Evolutionary conservation across 2,888 invertebrate species (phyloP).

Genomic region (Oxyscelio sp.): DNA sequence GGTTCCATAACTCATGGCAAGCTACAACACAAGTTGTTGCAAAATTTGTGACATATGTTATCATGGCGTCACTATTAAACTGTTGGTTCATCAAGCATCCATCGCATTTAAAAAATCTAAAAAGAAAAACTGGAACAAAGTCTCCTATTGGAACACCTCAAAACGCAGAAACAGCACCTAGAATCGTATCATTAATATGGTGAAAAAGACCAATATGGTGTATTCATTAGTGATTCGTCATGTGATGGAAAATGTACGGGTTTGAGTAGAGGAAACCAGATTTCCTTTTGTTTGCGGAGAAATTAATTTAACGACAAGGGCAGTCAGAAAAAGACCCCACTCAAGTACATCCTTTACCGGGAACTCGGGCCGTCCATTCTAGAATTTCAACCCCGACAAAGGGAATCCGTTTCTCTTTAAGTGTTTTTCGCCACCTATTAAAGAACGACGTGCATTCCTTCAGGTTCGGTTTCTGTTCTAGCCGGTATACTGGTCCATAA

Average conservation of each 20-base stretch:
- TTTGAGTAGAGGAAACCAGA: slow-evolving; percentile 7
- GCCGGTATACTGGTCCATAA: too few species aligned
- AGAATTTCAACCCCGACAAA: slow-evolving; percentile 67
- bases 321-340: slow-evolving; percentile 42
- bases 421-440: slow-evolving; percentile 67
- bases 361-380: slow-evolving; percentile 60
- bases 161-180: background rate
- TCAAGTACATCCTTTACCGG: slow-evolving; percentile 52
- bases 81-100: background rate
- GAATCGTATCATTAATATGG: background rate
- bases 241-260: background rate
- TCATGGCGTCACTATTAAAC: too few species aligned
- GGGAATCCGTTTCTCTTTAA: slow-evolving; percentile 57
- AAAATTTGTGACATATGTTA: too few species aligned
- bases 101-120: background rate
- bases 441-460: slow-evolving; percentile 35
- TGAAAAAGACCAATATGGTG: background rate
- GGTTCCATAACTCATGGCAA: too few species aligned
- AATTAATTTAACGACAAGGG: slow-evolving; percentile 64
- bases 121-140: background rate
- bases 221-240: background rate
- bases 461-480: background rate
- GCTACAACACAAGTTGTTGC: too few species aligned
- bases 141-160: background rate
- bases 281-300: slow-evolving; percentile 49